These are phyloP conservation scores for Sebastiscus albofasciatus DNA, from an alignment of 2,797 vertebrate genomes.

Conservation along the genomic window DNA sequence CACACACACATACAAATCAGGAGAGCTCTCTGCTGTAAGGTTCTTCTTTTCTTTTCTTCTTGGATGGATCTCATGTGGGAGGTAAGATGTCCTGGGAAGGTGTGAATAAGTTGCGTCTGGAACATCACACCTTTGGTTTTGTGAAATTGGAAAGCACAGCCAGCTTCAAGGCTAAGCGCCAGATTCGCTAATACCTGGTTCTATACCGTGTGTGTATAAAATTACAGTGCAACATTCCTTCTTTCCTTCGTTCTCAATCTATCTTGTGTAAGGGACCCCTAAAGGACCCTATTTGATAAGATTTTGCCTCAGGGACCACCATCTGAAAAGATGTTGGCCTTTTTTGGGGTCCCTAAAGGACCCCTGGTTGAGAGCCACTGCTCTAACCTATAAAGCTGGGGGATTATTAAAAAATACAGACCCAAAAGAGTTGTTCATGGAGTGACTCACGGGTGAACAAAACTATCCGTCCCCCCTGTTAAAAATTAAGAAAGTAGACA, in stretches of 20 bases:
- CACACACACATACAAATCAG: neutral
- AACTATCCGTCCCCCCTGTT: no score
- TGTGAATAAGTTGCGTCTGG: conserved; percentile 36
- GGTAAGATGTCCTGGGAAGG: conserved; percentile 19
- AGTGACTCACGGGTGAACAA: no score
- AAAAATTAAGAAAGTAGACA: no score
- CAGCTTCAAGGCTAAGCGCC: neutral
- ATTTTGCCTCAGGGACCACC: no score
- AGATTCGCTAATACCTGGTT: neutral
- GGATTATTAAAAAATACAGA: no score
- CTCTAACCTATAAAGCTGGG: no score
- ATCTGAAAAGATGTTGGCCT: no score
- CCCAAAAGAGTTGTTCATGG: no score
- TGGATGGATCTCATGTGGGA: conserved; percentile 11
- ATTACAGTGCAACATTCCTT: neutral
- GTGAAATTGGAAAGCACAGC: conserved; percentile 45
- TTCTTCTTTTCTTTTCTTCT: neutral
- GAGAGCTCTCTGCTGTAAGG: conserved; percentile 10
- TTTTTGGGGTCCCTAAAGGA: no score
- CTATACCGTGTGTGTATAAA: neutral
- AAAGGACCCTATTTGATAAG: no score
- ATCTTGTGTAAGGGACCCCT: rapidly evolving
- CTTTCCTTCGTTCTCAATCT: no score
- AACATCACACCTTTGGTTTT: conserved; percentile 56
- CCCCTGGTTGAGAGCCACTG: no score